Evolutionary conservation across 2,797 vertebrate species (phyloP).

Genomic region (Acomys russatus): DNA sequence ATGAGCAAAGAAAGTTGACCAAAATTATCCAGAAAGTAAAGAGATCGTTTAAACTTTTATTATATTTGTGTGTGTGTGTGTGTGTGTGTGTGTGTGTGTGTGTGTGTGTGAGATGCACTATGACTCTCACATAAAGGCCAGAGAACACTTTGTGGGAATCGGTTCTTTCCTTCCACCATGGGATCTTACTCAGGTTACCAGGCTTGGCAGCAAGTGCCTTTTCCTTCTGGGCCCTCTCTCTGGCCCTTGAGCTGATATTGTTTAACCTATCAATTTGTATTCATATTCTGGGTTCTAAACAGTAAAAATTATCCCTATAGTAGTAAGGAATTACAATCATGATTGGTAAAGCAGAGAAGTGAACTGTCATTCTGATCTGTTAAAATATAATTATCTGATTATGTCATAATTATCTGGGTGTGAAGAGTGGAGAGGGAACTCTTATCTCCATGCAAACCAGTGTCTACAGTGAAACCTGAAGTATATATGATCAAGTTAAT

Average conservation of each 20-base stretch:
- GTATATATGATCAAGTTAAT: background rate
- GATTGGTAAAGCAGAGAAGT: background rate
- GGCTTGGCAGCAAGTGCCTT: background rate
- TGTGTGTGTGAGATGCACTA: rapidly evolving
- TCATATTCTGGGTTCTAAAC: background rate
- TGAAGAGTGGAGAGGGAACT: background rate
- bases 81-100: background rate
- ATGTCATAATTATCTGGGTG: background rate
- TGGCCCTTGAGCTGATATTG: background rate
- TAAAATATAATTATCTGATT: conserved; percentile 38
- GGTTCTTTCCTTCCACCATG: background rate
- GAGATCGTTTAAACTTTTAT: background rate
- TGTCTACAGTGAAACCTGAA: conserved; percentile 5
- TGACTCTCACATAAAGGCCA: background rate
- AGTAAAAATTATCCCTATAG: background rate
- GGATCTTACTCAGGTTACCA: background rate
- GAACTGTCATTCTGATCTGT: background rate
- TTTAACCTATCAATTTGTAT: background rate
- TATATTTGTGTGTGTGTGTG: background rate
- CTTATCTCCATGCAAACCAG: background rate
- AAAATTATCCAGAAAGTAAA: background rate
- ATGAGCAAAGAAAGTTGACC: background rate
- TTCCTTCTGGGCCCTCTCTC: background rate
- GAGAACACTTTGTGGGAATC: background rate
- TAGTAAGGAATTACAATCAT: background rate